Evolutionary conservation across 2,888 invertebrate species (phyloP).

Genomic region (Sarcophaga subvicina): DNA sequence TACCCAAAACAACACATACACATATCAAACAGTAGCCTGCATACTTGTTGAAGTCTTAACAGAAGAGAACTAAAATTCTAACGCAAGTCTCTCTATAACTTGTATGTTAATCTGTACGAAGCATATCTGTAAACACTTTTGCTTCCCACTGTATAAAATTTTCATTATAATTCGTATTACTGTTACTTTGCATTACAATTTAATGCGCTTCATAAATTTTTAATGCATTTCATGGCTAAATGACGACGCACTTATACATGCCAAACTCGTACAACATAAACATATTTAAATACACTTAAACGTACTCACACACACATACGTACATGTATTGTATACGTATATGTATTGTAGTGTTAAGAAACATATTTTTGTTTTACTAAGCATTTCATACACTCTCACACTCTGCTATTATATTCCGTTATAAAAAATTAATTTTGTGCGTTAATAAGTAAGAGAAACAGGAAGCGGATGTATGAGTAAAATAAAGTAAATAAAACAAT

Average conservation of each 20-base stretch:
- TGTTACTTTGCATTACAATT: conserved; percentile 64
- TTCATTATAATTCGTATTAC: not conserved
- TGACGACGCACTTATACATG: conserved; percentile 55
- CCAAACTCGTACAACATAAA: conserved; percentile 12
- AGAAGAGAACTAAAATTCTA: not conserved
- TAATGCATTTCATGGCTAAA: conserved; percentile 68
- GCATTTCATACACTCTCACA: too few species aligned
- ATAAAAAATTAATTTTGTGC: too few species aligned
- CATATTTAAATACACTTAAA: conserved; percentile 1
- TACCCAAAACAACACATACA: not conserved
- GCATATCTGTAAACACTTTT: not conserved
- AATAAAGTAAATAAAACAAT: too few species aligned
- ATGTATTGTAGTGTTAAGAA: too few species aligned
- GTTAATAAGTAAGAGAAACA: too few species aligned
- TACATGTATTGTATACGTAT: too few species aligned
- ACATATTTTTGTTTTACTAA: too few species aligned
- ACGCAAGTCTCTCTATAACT: not conserved
- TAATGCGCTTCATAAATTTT: conserved; percentile 71
- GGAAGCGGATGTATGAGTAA: too few species aligned
- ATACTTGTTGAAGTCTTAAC: conserved; percentile 13
- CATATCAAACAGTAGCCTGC: not conserved
- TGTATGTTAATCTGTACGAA: not conserved
- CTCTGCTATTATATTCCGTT: too few species aligned
- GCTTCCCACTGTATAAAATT: conserved; percentile 12
- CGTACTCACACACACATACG: not conserved